A percentile compares a stretch with the other conserved stretches of the same genome.
Evolutionary conservation across 1,140 invertebrate species (phyloP).

Genomic region (Drosophila leontia): DNA sequence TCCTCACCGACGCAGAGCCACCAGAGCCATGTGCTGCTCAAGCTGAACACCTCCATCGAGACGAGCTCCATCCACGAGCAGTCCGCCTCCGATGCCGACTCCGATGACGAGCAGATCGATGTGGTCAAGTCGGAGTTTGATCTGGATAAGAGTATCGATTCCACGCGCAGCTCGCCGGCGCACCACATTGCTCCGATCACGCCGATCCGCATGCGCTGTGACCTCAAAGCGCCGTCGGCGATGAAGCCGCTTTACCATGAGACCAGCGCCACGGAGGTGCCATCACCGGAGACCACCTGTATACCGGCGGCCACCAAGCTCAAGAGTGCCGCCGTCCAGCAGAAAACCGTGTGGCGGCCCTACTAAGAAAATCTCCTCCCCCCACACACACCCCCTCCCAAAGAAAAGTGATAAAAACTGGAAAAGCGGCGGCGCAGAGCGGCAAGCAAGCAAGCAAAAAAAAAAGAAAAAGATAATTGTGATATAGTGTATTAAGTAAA

Average conservation of each 20-base stretch:
- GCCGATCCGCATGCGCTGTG: conserved; percentile 82
- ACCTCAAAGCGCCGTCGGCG: conserved; percentile 88
- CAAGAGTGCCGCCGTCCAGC: conserved; percentile 86
- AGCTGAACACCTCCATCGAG: conserved; percentile 86
- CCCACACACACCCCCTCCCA: background rate
- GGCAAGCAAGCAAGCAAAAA: conserved; percentile 52
- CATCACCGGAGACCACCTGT: conserved; percentile 86
- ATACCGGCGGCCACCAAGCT: conserved; percentile 84
- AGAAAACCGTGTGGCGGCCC: conserved; percentile 91
- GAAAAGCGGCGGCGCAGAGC: conserved; percentile 63
- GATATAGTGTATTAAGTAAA: conserved; percentile 82
- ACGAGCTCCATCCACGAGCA: conserved; percentile 88
- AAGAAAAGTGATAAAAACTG: conserved; percentile 44
- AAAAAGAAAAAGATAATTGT: conserved; percentile 60
- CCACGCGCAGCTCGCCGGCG: conserved; percentile 66
- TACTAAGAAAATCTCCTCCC: conserved; percentile 86
- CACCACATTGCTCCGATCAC: conserved; percentile 47
- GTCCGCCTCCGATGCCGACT: conserved; percentile 88
- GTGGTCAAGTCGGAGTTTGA: conserved; percentile 91
- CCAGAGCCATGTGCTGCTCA: conserved; percentile 85
- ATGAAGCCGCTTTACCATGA: conserved; percentile 85
- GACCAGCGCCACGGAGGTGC: conserved; percentile 37
- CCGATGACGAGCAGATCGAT: conserved; percentile 89
- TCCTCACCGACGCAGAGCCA: conserved; percentile 84
- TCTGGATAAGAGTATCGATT: conserved; percentile 81